Conservation (phyloP, 1,140 invertebrate genomes). For the Lysiphlebus fabarum region DNA sequence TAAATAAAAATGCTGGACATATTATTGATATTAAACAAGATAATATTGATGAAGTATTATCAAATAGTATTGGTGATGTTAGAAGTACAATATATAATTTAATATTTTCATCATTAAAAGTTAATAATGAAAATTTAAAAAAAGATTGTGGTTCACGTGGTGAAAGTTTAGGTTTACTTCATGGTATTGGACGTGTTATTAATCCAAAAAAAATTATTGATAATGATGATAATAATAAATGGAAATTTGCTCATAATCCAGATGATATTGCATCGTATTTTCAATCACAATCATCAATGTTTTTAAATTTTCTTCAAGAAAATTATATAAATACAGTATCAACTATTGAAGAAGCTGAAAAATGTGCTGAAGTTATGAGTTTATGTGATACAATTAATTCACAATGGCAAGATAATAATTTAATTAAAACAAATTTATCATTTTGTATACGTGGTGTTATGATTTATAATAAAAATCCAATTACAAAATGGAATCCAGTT, state of each 20-base stretch:
- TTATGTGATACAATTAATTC: constrained; percentile 62
- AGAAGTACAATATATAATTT: constrained; percentile 69
- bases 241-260: constrained; percentile 61
- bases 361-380: constrained; percentile 61
- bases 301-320: constrained; percentile 67
- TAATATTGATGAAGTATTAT: constrained; percentile 65
- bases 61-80: constrained; percentile 67
- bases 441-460: constrained; percentile 66
- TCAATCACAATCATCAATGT: constrained; percentile 60
- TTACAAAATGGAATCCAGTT: constrained; percentile 70
- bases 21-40: constrained; percentile 56
- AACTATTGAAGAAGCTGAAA: constrained; percentile 56
- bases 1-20: constrained; percentile 54
- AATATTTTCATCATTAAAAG: constrained; percentile 67
- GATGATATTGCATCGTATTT: constrained; percentile 65
- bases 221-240: constrained; percentile 24
- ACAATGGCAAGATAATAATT: constrained; percentile 51
- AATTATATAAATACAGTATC: constrained; percentile 72
- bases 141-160: constrained; percentile 56
- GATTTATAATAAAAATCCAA: constrained; percentile 65
- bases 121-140: constrained; percentile 29
- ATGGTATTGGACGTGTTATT: constrained; percentile 71
- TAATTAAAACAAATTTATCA: constrained; percentile 43
- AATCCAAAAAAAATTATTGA: constrained; percentile 64
- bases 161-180: constrained; percentile 67